Conservation (phyloP, 2,888 invertebrate genomes). For the Polydrusus pterygomalis region DNA sequence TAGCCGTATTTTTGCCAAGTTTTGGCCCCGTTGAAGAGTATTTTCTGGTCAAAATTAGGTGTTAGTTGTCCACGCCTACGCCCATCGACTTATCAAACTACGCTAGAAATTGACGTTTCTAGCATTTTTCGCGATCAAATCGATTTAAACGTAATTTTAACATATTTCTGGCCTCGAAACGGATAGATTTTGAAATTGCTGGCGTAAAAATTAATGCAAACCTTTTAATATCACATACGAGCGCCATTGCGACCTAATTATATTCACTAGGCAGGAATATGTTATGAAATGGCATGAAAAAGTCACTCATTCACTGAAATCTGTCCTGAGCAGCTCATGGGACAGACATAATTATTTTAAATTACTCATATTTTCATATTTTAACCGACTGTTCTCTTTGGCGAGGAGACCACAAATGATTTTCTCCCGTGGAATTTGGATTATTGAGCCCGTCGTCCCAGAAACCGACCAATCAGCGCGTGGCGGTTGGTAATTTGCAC, state of each 20-base stretch:
- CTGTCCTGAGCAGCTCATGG: constrained; percentile 70
- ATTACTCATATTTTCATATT: constrained; percentile 70
- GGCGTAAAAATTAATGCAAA: constrained; percentile 72
- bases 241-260: constrained; percentile 71
- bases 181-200: constrained; percentile 65
- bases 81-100: constrained; percentile 49
- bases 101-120: constrained; percentile 42
- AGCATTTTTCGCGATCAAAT: constrained; percentile 53
- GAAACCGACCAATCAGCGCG: constrained; percentile 63
- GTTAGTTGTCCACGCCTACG: constrained; percentile 50
- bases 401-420: constrained; percentile 73
- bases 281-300: constrained; percentile 71
- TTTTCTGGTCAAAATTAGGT: constrained; percentile 40
- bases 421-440: constrained; percentile 65
- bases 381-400: constrained; percentile 72
- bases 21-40: constrained; percentile 55
- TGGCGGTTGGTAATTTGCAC: constrained; percentile 58
- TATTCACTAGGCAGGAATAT: constrained; percentile 72
- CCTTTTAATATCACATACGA: constrained; percentile 73
- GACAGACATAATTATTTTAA: constrained; percentile 69
- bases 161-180: constrained; percentile 69
- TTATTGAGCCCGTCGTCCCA: constrained; percentile 64
- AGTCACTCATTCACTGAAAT: constrained; percentile 73
- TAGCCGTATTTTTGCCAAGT: constrained; percentile 56
- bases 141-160: constrained; percentile 65